phyloP scores from a whole-genome alignment of 2,113 vertebrate genomes.

The Aegithalos caudatus region DNA sequence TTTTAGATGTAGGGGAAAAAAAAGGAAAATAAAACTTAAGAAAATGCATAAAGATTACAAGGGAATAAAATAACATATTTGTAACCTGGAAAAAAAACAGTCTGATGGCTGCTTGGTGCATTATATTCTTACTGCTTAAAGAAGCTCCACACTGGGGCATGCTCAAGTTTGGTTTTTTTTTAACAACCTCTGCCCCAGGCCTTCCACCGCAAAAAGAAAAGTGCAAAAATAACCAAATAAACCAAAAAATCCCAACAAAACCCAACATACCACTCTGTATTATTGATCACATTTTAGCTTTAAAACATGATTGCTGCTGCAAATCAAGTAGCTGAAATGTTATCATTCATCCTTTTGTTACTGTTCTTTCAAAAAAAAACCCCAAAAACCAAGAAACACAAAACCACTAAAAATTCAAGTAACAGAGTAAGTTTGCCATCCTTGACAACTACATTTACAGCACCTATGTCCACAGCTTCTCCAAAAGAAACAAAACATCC shows the following conservation, averaged over 20 bases:
- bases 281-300: background rate
- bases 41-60: background rate
- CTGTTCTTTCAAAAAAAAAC: background rate
- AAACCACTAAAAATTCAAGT: background rate
- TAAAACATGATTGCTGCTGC: background rate
- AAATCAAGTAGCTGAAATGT: background rate
- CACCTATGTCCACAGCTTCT: background rate
- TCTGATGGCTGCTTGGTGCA: background rate
- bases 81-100: background rate
- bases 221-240: background rate
- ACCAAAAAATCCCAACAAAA: fast-evolving
- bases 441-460: background rate
- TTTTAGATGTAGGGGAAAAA: background rate
- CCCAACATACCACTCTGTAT: background rate
- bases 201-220: fast-evolving
- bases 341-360: background rate
- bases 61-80: background rate
- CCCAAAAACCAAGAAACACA: too few relatives aligned
- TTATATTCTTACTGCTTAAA: background rate
- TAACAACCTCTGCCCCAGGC: fast-evolving
- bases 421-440: background rate
- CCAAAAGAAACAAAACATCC: background rate
- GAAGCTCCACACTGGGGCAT: fast-evolving
- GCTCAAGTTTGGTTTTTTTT: background rate
- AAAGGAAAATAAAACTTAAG: background rate